Evolutionary conservation across 2,797 vertebrate species (phyloP), one percentile per base, ranked within the genome.

Genomic region (Atherinosoma microstoma): DNA sequence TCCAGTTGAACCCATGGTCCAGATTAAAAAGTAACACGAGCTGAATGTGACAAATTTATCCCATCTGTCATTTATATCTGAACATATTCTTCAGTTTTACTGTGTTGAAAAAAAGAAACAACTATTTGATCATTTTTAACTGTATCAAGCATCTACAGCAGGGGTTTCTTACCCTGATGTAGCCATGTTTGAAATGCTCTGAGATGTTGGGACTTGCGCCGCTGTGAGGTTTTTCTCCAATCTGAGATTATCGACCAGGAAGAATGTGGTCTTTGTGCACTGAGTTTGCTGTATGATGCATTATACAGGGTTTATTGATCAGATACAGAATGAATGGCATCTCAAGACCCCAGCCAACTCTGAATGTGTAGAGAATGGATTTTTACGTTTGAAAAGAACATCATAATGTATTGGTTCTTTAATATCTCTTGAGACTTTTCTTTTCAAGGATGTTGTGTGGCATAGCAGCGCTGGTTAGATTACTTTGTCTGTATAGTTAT

Each of bases 241-340:
- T 22, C 61, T 64, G 45, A 34, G 3, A 64, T 56, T 53, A 70
- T 85, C 4, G n/a, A 81, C 56, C 51, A 45, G 61, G 51, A 79
- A 56, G 18, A 76, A 22, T 9, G 57, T 38, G 36, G 36, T 63
- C 71, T 70, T 77, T 79, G 58, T 84, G 27, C 24, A 11, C 57
- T 65, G 64, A 70, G 60, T 70, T 74, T 61, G n/a, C 68, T 66
- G 13, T 69, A 35, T 72, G 53, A 69, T 73, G 32, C 42, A 35
- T 65, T 76, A 69, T 81, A 63, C 64, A 61, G 57, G 54, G 57
- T 71, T 51, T 84, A 91, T 91, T 79, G 88, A 89, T 89, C 73
- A 30, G 4, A 32, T 36, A n/a, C 47, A 42, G 63, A 60, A 58
- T 75, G 64, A 79, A 78, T 76, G 78, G 63, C 51, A 36, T 69